A percentile compares a stretch with the other conserved stretches of the same genome.
Conservation (phyloP, 2,888 invertebrate genomes). For the Lasioglossum oenotherae region DNA sequence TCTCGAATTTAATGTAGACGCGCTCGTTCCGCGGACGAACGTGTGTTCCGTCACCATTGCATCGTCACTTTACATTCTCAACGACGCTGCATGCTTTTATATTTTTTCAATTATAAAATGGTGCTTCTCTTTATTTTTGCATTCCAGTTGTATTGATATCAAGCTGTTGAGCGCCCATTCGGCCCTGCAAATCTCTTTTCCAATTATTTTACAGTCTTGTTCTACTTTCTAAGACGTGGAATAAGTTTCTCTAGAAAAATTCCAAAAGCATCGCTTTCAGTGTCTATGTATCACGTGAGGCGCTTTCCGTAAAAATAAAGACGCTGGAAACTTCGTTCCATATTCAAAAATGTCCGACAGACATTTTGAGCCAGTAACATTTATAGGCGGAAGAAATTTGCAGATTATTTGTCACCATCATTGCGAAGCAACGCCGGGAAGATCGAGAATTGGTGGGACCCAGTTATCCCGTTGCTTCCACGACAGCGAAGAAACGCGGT, state of each 20-base stretch:
- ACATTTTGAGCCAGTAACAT: background rate
- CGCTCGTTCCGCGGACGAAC: background rate
- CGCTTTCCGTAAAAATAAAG: background rate
- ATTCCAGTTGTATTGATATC: background rate
- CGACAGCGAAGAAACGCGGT: background rate
- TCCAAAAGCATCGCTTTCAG: background rate
- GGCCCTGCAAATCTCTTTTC: too few species aligned
- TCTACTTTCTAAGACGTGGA: background rate
- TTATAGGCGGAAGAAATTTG: background rate
- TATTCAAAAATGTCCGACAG: background rate
- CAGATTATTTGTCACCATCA: background rate
- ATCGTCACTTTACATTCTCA: background rate
- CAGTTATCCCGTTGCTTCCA: background rate
- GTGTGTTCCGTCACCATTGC: background rate
- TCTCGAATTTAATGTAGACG: background rate
- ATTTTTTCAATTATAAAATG: background rate
- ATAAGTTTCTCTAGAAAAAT: background rate
- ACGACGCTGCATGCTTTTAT: background rate
- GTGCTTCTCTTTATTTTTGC: background rate
- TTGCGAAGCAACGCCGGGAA: background rate
- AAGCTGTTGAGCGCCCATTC: background rate
- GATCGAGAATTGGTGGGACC: constrained; percentile 11
- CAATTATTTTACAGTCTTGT: too few species aligned
- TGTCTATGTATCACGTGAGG: background rate
- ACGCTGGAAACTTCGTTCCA: background rate